Evolutionary conservation across 1,140 invertebrate genomes (phyloP).

Genomic region (Habropoda laboriosa): DNA sequence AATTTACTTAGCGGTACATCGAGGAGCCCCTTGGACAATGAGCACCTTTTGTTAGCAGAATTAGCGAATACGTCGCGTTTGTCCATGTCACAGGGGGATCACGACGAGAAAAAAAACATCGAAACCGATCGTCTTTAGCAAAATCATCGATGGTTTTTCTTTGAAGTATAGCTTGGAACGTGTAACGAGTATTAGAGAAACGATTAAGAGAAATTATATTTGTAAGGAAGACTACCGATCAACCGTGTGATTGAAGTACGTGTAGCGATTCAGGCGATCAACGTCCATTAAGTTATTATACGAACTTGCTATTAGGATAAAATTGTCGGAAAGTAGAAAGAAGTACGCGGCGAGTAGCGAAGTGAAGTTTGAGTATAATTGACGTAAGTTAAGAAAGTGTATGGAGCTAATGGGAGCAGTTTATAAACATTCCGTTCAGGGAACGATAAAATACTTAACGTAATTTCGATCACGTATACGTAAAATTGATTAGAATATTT

Average conservation of each 20-base stretch:
- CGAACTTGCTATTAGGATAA: neutral
- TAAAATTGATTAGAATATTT: neutral
- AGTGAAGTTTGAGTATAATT: neutral
- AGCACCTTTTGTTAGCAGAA: slow-evolving; percentile 68
- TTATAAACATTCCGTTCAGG: slow-evolving; percentile 9
- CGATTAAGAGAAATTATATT: neutral
- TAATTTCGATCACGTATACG: neutral
- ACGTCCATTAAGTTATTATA: neutral
- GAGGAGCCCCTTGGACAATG: slow-evolving; percentile 57
- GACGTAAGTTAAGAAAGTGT: neutral
- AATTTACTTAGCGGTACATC: slow-evolving; percentile 35
- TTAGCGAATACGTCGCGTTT: slow-evolving; percentile 64
- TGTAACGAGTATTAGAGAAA: neutral
- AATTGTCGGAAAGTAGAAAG: neutral
- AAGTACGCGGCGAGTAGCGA: neutral
- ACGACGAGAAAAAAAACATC: neutral
- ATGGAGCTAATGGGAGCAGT: neutral
- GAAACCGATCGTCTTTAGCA: slow-evolving; percentile 35
- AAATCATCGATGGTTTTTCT: neutral
- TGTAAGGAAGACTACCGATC: slow-evolving; percentile 4
- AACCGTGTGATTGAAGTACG: neutral
- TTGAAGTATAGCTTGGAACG: slow-evolving; percentile 5
- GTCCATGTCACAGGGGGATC: neutral
- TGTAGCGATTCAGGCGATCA: neutral
- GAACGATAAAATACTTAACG: too few species aligned